A percentile compares a stretch with the other conserved stretches of the same genome.
Evolutionary conservation across 2,888 invertebrate species (phyloP).

Genomic region (Limnephilus marmoratus): DNA sequence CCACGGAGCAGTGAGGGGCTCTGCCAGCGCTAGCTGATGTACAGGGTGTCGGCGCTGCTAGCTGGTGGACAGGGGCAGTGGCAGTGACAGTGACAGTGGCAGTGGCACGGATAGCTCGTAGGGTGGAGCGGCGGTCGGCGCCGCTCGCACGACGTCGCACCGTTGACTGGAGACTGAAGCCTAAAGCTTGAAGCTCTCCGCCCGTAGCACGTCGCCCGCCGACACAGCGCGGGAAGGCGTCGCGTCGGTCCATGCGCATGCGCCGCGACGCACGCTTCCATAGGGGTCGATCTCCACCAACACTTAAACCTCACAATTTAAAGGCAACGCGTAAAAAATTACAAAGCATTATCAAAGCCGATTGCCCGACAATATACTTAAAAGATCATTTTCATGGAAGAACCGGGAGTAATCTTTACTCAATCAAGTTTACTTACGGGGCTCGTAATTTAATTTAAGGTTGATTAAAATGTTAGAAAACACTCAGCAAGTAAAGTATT

Average conservation of each 20-base stretch:
- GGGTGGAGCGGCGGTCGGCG: constrained; percentile 57
- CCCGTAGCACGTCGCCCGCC: constrained; percentile 66
- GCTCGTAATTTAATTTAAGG: background rate
- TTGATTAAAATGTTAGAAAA: background rate
- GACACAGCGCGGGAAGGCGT: constrained; percentile 64
- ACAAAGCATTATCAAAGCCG: background rate
- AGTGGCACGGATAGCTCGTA: constrained; percentile 11
- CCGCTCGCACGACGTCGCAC: constrained; percentile 60
- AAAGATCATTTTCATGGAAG: background rate
- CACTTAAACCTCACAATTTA: background rate
- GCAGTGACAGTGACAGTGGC: background rate
- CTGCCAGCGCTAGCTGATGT: background rate
- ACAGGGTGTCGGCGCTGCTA: constrained; percentile 51
- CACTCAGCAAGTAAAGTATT: background rate
- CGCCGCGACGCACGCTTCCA: constrained; percentile 66
- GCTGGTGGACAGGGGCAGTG: constrained; percentile 13
- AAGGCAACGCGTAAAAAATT: background rate
- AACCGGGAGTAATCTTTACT: background rate
- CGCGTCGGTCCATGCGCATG: constrained; percentile 61
- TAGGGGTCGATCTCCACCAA: background rate
- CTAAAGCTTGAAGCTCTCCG: constrained; percentile 60
- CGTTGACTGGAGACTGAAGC: constrained; percentile 58
- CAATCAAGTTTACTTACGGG: background rate
- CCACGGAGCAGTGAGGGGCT: constrained; percentile 58
- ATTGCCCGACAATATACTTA: background rate